Percentiles rank a stretch among this genome's conserved stretches.
Evolutionary conservation across 2,113 vertebrate genomes (phyloP).

Genomic region (Pleuronectes platessa): DNA sequence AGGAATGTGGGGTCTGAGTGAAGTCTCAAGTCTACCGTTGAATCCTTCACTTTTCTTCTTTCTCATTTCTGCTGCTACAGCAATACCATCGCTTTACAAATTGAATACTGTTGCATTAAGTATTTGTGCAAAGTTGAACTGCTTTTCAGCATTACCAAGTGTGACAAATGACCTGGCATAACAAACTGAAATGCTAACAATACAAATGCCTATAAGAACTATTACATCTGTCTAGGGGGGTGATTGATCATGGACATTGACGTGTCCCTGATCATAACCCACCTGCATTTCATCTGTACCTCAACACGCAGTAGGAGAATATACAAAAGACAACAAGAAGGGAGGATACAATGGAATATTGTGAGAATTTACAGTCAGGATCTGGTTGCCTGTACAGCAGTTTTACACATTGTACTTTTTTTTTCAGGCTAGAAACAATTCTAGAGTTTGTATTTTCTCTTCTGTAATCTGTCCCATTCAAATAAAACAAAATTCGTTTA

Average conservation of each 20-base stretch:
- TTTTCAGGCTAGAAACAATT: constrained; percentile 63
- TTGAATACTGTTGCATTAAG: neutral
- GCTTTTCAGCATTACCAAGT: neutral
- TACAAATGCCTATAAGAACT: neutral
- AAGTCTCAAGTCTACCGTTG: constrained; percentile 58
- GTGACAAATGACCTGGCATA: neutral
- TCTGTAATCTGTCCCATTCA: constrained; percentile 62
- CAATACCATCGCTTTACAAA: neutral
- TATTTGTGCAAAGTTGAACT: neutral
- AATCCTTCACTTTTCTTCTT: constrained; percentile 43
- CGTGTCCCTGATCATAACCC: neutral
- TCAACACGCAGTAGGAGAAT: neutral
- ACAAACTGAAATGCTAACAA: neutral
- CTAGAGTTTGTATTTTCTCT: constrained; percentile 74
- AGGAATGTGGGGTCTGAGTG: constrained; percentile 44
- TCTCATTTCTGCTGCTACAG: neutral
- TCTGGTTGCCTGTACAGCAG: constrained; percentile 53
- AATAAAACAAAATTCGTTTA: constrained; percentile 72
- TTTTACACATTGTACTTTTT: constrained; percentile 63
- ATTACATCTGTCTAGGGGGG: neutral
- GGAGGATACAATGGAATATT: constrained; percentile 36
- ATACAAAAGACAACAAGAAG: neutral
- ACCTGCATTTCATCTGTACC: neutral
- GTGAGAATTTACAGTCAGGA: constrained; percentile 46
- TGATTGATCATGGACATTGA: neutral